Conservation (phyloP, 1,140 invertebrate species). For the Bombus vancouverensis region DNA sequence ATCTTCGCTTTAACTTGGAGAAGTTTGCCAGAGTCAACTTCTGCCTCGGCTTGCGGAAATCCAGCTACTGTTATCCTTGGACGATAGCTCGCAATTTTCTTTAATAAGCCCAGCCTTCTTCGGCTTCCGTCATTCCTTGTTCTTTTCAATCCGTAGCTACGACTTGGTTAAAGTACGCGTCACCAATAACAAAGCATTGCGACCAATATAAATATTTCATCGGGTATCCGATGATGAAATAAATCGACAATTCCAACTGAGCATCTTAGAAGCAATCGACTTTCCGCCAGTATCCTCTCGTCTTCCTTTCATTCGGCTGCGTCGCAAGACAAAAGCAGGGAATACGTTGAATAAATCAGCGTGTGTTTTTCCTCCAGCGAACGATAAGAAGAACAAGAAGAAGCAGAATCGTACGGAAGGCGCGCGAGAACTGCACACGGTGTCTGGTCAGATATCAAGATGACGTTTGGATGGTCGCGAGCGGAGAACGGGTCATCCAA, state of each 20-base stretch:
- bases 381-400: neutral
- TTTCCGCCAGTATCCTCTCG: neutral
- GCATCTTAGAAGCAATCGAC: neutral
- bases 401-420: neutral
- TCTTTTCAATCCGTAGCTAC: too few species aligned
- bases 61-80: conserved; percentile 1
- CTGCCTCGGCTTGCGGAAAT: neutral
- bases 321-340: neutral
- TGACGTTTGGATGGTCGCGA: neutral
- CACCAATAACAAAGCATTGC: too few species aligned
- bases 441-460: neutral
- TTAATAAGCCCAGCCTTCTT: neutral
- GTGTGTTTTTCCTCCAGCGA: neutral
- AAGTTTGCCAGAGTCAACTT: conserved; percentile 24
- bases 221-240: too few species aligned
- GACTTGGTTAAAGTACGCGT: neutral
- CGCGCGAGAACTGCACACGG: too few species aligned
- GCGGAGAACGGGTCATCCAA: neutral
- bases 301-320: too few species aligned
- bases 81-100: neutral
- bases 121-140: neutral
- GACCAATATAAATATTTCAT: neutral
- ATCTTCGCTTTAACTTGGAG: neutral
- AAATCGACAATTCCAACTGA: too few species aligned
- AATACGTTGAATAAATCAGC: neutral